Conservation (phyloP, 2,113 vertebrate genomes). For the Aptenodytes forsteri region DNA sequence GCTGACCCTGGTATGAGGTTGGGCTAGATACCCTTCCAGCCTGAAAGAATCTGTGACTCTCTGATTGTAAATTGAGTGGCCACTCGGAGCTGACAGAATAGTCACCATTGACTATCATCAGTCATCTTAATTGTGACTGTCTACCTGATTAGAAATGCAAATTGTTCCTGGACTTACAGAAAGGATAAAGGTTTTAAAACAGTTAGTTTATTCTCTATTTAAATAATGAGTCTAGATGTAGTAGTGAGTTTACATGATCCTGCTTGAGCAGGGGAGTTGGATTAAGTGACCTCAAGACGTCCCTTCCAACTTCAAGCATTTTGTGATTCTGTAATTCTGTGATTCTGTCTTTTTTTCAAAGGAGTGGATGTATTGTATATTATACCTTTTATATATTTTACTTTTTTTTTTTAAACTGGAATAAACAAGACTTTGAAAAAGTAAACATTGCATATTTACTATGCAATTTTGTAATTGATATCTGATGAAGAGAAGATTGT, state of each 20-base stretch:
- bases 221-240: neutral
- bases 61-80: neutral
- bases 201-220: neutral
- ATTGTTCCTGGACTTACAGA: neutral
- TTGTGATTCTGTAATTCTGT: neutral
- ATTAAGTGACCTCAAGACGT: neutral
- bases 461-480: neutral
- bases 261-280: neutral
- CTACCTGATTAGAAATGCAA: neutral
- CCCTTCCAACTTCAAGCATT: neutral
- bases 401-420: neutral
- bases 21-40: neutral
- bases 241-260: neutral
- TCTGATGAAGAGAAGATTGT: neutral
- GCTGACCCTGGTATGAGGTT: neutral
- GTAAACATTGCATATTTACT: neutral
- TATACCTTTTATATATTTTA: neutral
- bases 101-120: neutral
- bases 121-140: neutral
- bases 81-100: neutral
- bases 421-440: neutral
- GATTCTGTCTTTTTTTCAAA: neutral
- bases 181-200: neutral
- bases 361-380: neutral
- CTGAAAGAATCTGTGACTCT: neutral